Base-by-base conservation (phyloP, 2,797 vertebrate species). In the Lagothrix lagotricha region DNA sequence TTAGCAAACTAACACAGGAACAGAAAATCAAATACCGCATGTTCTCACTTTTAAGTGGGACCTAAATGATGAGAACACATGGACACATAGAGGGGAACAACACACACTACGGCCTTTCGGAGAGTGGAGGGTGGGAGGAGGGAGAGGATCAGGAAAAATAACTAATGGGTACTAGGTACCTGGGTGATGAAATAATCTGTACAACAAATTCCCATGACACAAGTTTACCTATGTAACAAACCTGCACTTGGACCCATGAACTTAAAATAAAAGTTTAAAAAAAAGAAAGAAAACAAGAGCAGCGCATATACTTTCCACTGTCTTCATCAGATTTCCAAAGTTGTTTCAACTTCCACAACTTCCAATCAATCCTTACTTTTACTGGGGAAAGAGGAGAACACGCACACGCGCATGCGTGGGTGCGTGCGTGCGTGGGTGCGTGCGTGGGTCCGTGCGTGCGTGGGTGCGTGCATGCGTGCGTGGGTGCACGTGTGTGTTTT, bases 371-470 rank as follows among this genome's bases (percentile, higher is more conserved):
- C 30, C 50, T 58, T 52, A 72, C 33, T 73, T 70, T 83, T 20
- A 14, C 3, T 2, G 1, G 82, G 10, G 6, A 64, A 73, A 19
- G 8, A 87, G 36, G 0, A 39, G 41, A 64, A 54, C 46, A 48
- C 2, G 12, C 41, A 41, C 46, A 48, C 12, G 46, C 46, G 13
- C 46, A 13, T 48, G 36, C 4, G 1, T 67, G 26, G 12, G 5
- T 81, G 28, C 39, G 8, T n/a, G n/a, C 20, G n/a, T 36, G 0
- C 20, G 2, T 57, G 7, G 17, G 19, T 2, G 7, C 5, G 15
- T 28, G 14, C 14, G 14, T 15, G 33, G 3, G 0, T 67, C 20
- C 22, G 7, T 81, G 33, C 54, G 15, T 50, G 36, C 4, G 1
- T 67, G 26, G 12, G 5, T 81, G 28, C 39, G 8, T n/a, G n/a